Evolutionary conservation across 2,113 vertebrate species (phyloP), one percentile per base, ranked within the genome.

Genomic region (Urocolius indicus): DNA sequence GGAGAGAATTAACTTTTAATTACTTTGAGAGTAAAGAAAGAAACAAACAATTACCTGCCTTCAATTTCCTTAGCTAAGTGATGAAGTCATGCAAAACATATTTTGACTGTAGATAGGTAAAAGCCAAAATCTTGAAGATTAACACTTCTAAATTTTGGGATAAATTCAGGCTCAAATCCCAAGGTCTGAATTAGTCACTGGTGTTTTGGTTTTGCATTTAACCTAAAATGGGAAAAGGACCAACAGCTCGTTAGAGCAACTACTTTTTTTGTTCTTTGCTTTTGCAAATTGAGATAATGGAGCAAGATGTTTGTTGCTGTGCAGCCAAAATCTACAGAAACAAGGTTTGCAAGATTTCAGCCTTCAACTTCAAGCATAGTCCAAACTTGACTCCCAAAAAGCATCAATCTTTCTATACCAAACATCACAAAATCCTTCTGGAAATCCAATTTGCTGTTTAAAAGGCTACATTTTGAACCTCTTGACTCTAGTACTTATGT

Each of bases 1-100:
- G 52, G 81, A 89, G 69, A 89, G 77, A 94, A 92, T 95, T 95
- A 95, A 79, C 71, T 51, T 89, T 68, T 94, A 95, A 94, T 96
- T 95, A 94, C 87, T 89, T 91, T 69, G 77, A 87, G 89, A 92
- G 74, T 92, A 91, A 89, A 84, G 65, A 91, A 93, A 92, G 57
- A 94, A 95, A 95, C 54, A 95, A 95, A 92, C 84, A 93, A 94
- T 79, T 81, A 91, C 79, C 71, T 80, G 77, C 61, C 41, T 94
- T 86, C 77, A 72, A 57, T 89, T 91, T 86, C 49, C 69, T 94
- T 78, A 85, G 51, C 43, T 66, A 95, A 86, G 67, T 30, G 68
- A 67, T 88, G 79, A 92, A 92, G 85, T 84, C 72, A 84, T 71
- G 63, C 1, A 0, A 91, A 96, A 90, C 26, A 10, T 77, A 79